Base-by-base conservation (phyloP, 1,140 invertebrate genomes). In the Nasonia giraulti region DNA sequence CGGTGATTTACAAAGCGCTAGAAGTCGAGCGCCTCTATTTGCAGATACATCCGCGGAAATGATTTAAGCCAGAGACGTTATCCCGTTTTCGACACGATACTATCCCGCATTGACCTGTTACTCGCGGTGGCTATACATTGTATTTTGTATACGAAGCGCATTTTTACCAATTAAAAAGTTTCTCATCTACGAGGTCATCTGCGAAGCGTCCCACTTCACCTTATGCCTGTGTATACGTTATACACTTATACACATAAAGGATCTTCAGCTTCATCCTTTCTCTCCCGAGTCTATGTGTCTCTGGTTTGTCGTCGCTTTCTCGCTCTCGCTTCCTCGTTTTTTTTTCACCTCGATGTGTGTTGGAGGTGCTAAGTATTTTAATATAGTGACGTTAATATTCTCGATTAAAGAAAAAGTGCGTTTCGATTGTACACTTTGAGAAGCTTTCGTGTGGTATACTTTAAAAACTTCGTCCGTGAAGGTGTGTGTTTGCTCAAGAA, bases 311-410 rank as follows among this genome's bases (percentile, higher is more conserved):
- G 20, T 66, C 44, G 62, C 82, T 79, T 86, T 86, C 71, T 83
- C 71, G 68, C 80, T 82, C 71, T 83, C 44, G 33, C 78, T 85
- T 40, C 81, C 83, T 80, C 71, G 80, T 78, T 83, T 78, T 80
- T 80, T 73, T 81, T 71, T 66, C 68, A 50, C 75, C 50, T 50
- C 78, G 20, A 12, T 0, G 66, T n/a, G 37, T 40, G 27, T 37
- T 11, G 20, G 55, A 44, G n/a, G 14, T 69, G 23, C 10, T 68
- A 69, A 69, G 33, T 27, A 27, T 44, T 20, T 40, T n/a, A 7
- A 78, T 17, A 23, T 47, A 37, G 20, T 33, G 44, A 31, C 44
- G 55, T 31, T 78, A 33, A 78, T 33, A 78, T 78, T 27, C 6
- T 20, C 1, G 76, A 55, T 62, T 78, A 1, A n/a, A 47, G 37